Percentiles rank a stretch among this genome's conserved stretches.
Evolutionary conservation across 1,140 invertebrate species (phyloP).

Genomic region (Drosophila rufa): DNA sequence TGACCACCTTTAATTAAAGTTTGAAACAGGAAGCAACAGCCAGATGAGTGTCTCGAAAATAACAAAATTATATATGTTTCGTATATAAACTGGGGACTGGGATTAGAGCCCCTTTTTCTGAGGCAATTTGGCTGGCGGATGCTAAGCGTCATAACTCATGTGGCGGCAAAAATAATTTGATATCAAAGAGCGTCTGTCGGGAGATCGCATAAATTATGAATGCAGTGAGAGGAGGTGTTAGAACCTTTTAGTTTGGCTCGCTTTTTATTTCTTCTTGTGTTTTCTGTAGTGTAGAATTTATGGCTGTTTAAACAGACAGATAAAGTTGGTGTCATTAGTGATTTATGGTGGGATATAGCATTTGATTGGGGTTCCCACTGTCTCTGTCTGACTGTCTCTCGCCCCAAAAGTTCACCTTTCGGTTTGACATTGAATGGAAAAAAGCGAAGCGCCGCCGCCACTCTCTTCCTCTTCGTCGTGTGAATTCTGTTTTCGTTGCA

Average conservation of each 20-base stretch:
- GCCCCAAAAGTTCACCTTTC: conserved; percentile 38
- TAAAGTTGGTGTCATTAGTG: conserved; percentile 74
- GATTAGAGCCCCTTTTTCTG: conserved; percentile 27
- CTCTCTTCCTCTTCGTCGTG: conserved; percentile 42
- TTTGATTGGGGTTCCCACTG: conserved; percentile 56
- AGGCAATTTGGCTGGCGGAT: conserved; percentile 66
- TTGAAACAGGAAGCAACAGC: conserved; percentile 54
- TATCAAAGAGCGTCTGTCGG: conserved; percentile 65
- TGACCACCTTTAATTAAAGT: conserved; percentile 47
- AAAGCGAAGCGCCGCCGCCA: conserved; percentile 50
- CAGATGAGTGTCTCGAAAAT: conserved; percentile 20
- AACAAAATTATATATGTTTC: conserved; percentile 14
- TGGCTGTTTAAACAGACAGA: conserved; percentile 74
- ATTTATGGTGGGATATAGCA: conserved; percentile 77
- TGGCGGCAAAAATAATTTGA: conserved; percentile 68
- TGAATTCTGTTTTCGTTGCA: conserved; percentile 81
- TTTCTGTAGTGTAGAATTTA: conserved; percentile 65
- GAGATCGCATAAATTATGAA: conserved; percentile 72
- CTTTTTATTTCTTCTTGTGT: conserved; percentile 1
- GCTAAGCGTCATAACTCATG: conserved; percentile 70
- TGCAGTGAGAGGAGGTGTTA: conserved; percentile 66
- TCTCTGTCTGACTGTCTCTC: conserved; percentile 13
- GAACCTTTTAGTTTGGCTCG: conserved; percentile 55
- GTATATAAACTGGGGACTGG: conserved; percentile 33
- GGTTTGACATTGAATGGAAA: conserved; percentile 69